phyloP scores from a whole-genome alignment of 1,140 invertebrate genomes.

The Trichonephila inaurata region DNA sequence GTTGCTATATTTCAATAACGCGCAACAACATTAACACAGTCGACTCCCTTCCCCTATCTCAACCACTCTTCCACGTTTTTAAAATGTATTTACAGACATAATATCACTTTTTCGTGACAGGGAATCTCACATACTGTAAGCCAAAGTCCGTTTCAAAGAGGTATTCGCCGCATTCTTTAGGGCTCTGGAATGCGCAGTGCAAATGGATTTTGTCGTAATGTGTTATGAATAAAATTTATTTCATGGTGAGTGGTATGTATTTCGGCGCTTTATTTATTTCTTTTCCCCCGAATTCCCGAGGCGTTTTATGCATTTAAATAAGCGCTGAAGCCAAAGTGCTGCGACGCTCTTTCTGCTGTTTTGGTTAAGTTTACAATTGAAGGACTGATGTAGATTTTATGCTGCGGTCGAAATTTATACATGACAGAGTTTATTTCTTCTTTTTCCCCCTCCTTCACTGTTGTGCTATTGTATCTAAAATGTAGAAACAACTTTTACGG shows the following conservation, averaged over 20 bases:
- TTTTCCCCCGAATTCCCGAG: background rate
- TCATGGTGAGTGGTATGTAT: constrained; percentile 51
- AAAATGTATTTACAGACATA: constrained; percentile 70
- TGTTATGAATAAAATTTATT: constrained; percentile 74
- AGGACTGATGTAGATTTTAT: constrained; percentile 34
- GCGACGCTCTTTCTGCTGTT: constrained; percentile 9
- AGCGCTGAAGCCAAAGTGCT: background rate
- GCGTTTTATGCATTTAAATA: constrained; percentile 70
- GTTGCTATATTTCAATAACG: constrained; percentile 57
- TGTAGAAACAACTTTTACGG: constrained; percentile 1
- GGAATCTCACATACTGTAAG: constrained; percentile 40
- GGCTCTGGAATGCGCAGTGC: constrained; percentile 37
- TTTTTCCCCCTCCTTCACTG: background rate
- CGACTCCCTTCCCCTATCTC: background rate
- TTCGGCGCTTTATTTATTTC: constrained; percentile 53
- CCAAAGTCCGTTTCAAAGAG: constrained; percentile 40
- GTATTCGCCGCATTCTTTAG: constrained; percentile 64
- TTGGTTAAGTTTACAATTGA: constrained; percentile 26
- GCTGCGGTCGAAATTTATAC: constrained; percentile 19
- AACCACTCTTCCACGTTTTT: constrained; percentile 25
- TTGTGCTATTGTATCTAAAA: background rate
- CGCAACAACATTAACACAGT: constrained; percentile 42
- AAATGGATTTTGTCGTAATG: constrained; percentile 73
- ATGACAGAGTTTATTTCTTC: constrained; percentile 18
- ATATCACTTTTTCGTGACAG: constrained; percentile 74